Conservation (phyloP, 2,113 vertebrate species). For the Poeciliopsis prolifica region DNA sequence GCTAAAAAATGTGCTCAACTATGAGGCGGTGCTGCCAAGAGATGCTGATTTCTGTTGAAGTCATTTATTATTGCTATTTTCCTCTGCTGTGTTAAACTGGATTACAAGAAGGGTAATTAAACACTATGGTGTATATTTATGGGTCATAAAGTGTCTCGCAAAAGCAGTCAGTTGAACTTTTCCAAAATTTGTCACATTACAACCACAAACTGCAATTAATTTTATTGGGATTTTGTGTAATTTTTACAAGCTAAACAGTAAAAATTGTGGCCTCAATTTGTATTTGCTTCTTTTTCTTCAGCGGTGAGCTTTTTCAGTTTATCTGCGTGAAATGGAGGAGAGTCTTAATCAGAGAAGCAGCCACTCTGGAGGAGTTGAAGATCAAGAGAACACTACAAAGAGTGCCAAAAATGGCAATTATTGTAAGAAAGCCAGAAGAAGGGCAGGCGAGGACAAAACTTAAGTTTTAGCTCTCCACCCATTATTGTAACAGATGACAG, state of each 20-base stretch:
- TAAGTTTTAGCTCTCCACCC: no score
- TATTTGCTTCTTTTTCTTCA: neutral
- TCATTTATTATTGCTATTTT: slow-evolving; percentile 79
- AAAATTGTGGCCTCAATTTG: neutral
- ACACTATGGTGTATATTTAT: slow-evolving; percentile 35
- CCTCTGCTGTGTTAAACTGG: slow-evolving; percentile 65
- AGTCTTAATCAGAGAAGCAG: neutral
- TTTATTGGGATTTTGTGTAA: neutral
- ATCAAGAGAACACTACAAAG: neutral
- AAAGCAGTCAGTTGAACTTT: neutral
- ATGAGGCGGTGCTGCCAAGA: slow-evolving; percentile 60
- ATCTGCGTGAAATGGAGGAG: neutral
- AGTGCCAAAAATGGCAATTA: neutral
- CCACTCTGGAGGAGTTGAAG: neutral
- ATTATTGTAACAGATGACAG: no score
- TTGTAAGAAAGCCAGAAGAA: neutral
- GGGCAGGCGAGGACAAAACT: no score
- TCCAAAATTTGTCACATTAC: neutral
- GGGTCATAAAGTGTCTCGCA: slow-evolving; percentile 2
- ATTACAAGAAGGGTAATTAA: slow-evolving; percentile 52
- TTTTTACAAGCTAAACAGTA: neutral
- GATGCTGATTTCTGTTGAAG: slow-evolving; percentile 48
- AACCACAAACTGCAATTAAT: neutral
- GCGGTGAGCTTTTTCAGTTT: neutral
- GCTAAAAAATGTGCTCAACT: slow-evolving; percentile 71